Conservation (phyloP, 2,888 invertebrate genomes). For the Caenorhabditis parvicauda region DNA sequence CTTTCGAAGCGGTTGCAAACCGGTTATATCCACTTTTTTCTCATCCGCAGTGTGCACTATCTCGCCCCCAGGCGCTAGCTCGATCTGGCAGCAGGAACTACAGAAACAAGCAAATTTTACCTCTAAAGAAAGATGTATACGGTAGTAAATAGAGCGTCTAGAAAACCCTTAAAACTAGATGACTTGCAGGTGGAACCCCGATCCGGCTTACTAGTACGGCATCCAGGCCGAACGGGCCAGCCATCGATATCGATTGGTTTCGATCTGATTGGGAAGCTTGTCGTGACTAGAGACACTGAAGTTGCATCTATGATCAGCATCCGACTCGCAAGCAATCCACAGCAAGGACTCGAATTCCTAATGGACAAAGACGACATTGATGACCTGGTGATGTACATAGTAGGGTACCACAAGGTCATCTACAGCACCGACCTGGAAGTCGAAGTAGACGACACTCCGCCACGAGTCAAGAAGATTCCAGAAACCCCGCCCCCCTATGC, state of each 20-base stretch:
- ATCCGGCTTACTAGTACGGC: conserved; percentile 46
- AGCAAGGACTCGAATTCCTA: conserved; percentile 60
- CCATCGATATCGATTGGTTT: conserved; percentile 51
- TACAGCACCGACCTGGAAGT: conserved; percentile 22
- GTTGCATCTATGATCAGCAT: conserved; percentile 40
- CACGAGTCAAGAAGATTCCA: conserved; percentile 21
- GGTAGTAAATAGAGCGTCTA: too few species aligned
- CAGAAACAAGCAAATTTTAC: too few species aligned
- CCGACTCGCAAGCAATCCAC: conserved; percentile 41
- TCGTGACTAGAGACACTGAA: conserved; percentile 38
- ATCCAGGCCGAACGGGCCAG: conserved; percentile 45
- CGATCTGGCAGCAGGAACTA: too few species aligned
- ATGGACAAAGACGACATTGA: conserved; percentile 64
- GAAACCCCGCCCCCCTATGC: conserved; percentile 51
- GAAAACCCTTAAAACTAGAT: background rate
- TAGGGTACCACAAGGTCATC: conserved; percentile 40
- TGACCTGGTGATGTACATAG: conserved; percentile 64
- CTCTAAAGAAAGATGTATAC: too few species aligned
- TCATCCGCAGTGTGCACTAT: too few species aligned
- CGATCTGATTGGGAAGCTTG: conserved; percentile 39
- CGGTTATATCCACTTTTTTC: too few species aligned
- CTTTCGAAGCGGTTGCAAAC: too few species aligned
- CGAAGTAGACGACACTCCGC: conserved; percentile 28
- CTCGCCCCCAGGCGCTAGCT: too few species aligned
- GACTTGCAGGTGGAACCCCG: conserved; percentile 42